phyloP scores from a whole-genome alignment of 2,797 vertebrate species.

The Eulemur mongoz region DNA sequence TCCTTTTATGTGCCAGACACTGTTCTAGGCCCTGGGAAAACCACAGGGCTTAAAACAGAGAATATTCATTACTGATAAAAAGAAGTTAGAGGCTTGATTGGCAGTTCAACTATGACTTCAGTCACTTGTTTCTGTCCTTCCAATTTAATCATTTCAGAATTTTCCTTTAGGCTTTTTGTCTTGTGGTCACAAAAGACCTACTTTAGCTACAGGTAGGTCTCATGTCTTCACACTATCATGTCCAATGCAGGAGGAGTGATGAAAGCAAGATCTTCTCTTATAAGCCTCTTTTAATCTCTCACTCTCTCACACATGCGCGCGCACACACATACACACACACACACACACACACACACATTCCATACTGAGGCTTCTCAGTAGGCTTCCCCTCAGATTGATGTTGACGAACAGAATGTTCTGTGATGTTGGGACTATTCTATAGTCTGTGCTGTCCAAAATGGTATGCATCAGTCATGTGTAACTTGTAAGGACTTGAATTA shows the following conservation, averaged over 20 bases:
- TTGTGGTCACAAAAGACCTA: background rate
- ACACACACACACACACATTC: too few relatives aligned
- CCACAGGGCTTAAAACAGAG: background rate
- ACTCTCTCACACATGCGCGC: background rate
- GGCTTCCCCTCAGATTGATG: background rate
- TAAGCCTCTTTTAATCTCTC: background rate
- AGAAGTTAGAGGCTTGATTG: background rate
- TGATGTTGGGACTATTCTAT: background rate
- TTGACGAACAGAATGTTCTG: background rate
- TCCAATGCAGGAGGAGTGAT: background rate
- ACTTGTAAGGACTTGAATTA: background rate
- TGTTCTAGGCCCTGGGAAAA: background rate
- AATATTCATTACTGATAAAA: background rate
- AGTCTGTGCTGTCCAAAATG: background rate
- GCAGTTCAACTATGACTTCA: background rate
- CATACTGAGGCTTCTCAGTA: background rate
- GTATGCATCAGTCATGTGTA: background rate
- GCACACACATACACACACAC: background rate
- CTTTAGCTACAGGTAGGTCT: background rate
- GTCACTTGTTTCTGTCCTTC: background rate
- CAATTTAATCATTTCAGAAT: background rate
- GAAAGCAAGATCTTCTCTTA: background rate
- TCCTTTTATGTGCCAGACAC: background rate
- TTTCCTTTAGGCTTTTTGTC: slow-evolving; percentile 12
- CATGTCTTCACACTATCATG: background rate